phyloP scores from a whole-genome alignment of 2,888 invertebrate genomes.

The Agonopterix alstromeriana region DNA sequence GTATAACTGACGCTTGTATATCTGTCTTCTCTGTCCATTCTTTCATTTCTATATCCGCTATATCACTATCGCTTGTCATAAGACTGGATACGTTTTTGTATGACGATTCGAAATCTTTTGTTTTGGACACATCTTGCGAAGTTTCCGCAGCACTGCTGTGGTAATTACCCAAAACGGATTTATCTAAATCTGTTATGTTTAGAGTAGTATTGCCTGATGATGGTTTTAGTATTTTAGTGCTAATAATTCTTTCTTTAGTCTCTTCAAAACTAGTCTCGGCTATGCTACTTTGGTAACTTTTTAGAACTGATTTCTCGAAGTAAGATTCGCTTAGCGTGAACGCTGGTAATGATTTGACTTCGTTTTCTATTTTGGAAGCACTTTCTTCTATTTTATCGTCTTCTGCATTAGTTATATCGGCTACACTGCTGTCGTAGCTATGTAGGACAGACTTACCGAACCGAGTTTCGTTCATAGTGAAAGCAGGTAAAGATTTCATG shows the following conservation, averaged over 20 bases:
- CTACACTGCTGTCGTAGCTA: conserved; percentile 49
- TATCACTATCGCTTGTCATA: conserved; percentile 62
- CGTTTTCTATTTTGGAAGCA: conserved; percentile 10
- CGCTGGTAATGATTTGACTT: conserved; percentile 32
- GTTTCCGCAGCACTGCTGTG: conserved; percentile 39
- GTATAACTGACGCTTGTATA: conserved; percentile 29
- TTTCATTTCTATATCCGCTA: conserved; percentile 47
- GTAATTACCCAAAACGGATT: conserved; percentile 45
- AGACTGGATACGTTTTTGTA: conserved; percentile 43
- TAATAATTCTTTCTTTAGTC: conserved; percentile 13
- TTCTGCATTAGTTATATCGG: conserved; percentile 27
- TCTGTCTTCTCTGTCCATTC: conserved; percentile 21
- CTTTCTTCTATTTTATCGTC: conserved; percentile 21
- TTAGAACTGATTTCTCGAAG: conserved; percentile 47
- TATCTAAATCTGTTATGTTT: conserved; percentile 40
- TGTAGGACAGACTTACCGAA: conserved; percentile 50
- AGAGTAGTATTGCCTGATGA: conserved; percentile 28
- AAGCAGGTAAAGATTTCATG: conserved; percentile 38
- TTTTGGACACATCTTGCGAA: conserved; percentile 15
- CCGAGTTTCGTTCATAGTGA: conserved; percentile 41
- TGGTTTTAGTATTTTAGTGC: conserved; percentile 20
- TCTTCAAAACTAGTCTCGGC: conserved; percentile 28
- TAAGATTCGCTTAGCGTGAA: conserved; percentile 44
- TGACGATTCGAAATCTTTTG: conserved; percentile 11
- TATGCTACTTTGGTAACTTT: conserved; percentile 39